Percentiles rank a stretch among this genome's conserved stretches.
Conservation (phyloP, 2,888 invertebrate species). For the Scelioninae gen. 1 region DNA sequence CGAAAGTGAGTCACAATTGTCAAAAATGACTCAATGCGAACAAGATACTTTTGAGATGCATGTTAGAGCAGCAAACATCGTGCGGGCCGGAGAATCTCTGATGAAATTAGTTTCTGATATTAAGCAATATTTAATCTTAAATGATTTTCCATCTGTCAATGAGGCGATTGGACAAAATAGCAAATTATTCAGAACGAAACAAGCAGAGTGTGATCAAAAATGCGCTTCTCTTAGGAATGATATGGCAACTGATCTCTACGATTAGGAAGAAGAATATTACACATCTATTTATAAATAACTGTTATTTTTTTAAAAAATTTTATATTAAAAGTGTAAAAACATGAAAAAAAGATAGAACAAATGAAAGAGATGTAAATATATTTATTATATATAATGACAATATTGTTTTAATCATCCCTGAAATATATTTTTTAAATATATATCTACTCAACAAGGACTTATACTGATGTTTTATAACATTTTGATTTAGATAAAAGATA, state of each 20-base stretch:
- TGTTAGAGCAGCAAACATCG: conserved; percentile 97
- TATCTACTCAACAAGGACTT: too few relatives aligned
- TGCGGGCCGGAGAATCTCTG: conserved; percentile 97
- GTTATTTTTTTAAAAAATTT: not conserved
- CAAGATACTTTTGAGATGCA: conserved; percentile 99
- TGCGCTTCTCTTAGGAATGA: conserved; percentile 96
- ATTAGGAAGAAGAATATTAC: conserved; percentile 96
- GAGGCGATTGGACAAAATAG: conserved; percentile 98
- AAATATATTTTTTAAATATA: too few relatives aligned
- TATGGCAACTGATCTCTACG: conserved; percentile 96
- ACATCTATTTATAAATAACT: conserved; percentile 86
- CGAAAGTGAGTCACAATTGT: conserved; percentile 95
- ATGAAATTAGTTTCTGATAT: conserved; percentile 99
- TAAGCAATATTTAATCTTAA: conserved; percentile 98
- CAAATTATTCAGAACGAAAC: conserved; percentile 94
- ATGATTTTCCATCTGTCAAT: conserved; percentile 99
- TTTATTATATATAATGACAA: not conserved
- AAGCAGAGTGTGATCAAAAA: conserved; percentile 96
- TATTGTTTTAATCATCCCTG: too few relatives aligned
- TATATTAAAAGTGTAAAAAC: conserved; percentile 9
- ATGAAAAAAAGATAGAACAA: conserved; percentile 20
- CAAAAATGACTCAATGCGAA: conserved; percentile 95
- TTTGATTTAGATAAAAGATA: too few relatives aligned
- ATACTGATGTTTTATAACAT: too few relatives aligned
- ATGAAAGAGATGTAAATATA: conserved; percentile 34